Percentiles rank a stretch among this genome's conserved stretches.
These are phyloP conservation scores for Lateolabrax maculatus DNA, from an alignment of 2,797 vertebrate species.

Conservation along the genomic window DNA sequence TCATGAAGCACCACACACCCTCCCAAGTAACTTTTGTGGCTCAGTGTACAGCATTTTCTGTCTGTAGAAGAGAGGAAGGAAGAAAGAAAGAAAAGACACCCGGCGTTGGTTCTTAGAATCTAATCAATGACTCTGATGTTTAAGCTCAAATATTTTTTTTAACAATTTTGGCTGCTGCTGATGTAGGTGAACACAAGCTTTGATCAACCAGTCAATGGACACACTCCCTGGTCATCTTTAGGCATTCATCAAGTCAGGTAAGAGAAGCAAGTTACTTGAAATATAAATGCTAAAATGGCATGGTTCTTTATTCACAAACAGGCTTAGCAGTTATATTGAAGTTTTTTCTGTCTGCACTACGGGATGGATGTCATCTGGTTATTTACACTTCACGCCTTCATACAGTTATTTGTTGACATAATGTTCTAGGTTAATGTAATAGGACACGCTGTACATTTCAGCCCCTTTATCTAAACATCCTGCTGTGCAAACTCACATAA, in stretches of 20 bases:
- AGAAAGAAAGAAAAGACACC: constrained; percentile 7
- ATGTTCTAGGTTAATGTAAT: not conserved
- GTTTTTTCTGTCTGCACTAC: not conserved
- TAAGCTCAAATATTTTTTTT: constrained; percentile 5
- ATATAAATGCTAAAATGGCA: not conserved
- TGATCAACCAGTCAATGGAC: constrained; percentile 53
- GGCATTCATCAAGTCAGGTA: constrained; percentile 72
- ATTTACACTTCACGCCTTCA: not conserved
- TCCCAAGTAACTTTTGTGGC: constrained; percentile 35
- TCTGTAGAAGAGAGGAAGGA: constrained; percentile 11
- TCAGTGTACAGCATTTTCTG: constrained; percentile 27
- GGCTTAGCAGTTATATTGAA: not conserved
- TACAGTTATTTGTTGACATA: not conserved
- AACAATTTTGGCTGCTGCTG: constrained; percentile 11
- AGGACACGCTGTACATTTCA: not conserved
- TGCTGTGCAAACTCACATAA: not conserved
- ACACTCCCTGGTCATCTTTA: constrained; percentile 26
- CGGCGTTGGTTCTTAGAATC: not conserved
- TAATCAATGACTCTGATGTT: constrained; percentile 1
- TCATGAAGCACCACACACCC: constrained; percentile 71
- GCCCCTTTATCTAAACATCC: not conserved
- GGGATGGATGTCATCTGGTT: not conserved
- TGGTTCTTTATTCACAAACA: not conserved
- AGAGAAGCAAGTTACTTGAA: constrained; percentile 38
- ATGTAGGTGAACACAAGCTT: constrained; percentile 24